Percentiles rank a stretch among this genome's conserved stretches.
Evolutionary conservation across 2,888 invertebrate species (phyloP).

Genomic region (Leptinotarsa rubiginosa): DNA sequence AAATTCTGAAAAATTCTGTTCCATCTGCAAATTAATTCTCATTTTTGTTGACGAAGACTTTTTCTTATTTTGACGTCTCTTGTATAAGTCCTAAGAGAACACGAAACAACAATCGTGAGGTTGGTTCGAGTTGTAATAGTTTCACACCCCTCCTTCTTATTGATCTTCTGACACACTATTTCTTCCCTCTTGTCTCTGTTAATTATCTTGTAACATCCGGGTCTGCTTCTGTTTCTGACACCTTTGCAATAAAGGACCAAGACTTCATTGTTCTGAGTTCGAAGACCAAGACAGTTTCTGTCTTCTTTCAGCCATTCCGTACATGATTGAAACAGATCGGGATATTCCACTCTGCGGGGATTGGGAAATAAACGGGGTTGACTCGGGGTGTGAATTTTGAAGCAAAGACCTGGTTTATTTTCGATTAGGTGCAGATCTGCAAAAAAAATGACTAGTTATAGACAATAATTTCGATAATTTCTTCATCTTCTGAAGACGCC

Average conservation of each 20-base stretch:
- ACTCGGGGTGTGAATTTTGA: conserved; percentile 42
- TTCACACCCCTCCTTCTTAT: conserved; percentile 42
- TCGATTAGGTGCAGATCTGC: conserved; percentile 39
- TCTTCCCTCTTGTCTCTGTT: conserved; percentile 45
- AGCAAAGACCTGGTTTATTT: conserved; percentile 41
- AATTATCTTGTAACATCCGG: conserved; percentile 45
- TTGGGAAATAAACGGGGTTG: conserved; percentile 42
- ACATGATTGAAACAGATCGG: conserved; percentile 38
- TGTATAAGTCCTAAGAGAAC: conserved; percentile 29
- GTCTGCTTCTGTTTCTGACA: conserved; percentile 37
- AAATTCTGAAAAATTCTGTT: too few relatives aligned
- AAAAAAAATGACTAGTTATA: too few relatives aligned
- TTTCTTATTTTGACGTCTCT: background rate
- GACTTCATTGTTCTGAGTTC: conserved; percentile 44
- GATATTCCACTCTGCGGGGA: conserved; percentile 36
- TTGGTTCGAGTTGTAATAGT: conserved; percentile 40
- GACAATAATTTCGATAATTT: too few relatives aligned
- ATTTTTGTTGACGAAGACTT: background rate
- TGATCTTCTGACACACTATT: conserved; percentile 41
- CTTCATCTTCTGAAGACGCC: too few relatives aligned
- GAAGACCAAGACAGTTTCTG: conserved; percentile 40
- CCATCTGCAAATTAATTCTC: too few relatives aligned
- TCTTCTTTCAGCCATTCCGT: conserved; percentile 42
- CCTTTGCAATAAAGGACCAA: conserved; percentile 40
- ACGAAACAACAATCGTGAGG: conserved; percentile 40